Percentiles rank a stretch among this genome's conserved stretches.
phyloP scores from a whole-genome alignment of 2,888 invertebrate genomes.

The Metellina segmentata region DNA sequence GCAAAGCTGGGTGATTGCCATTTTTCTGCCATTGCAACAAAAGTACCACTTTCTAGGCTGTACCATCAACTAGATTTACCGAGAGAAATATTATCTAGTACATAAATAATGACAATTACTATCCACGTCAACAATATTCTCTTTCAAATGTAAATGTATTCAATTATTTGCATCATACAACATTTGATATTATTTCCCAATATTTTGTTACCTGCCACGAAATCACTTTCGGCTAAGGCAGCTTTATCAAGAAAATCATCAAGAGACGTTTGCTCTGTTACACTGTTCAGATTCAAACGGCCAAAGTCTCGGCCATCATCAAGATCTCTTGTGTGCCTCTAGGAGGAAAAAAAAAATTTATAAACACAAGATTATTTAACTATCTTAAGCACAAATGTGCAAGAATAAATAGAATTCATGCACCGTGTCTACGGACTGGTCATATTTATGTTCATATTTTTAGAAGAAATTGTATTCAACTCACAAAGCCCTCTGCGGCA shows the following conservation, averaged over 20 bases:
- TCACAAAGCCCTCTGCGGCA: slow-evolving; percentile 48
- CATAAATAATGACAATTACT: no score
- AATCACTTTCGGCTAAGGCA: slow-evolving; percentile 95
- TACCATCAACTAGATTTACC: no score
- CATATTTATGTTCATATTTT: background rate
- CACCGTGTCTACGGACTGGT: background rate
- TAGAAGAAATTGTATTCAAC: background rate
- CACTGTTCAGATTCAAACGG: slow-evolving; percentile 92
- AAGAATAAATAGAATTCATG: background rate
- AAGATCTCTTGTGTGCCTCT: slow-evolving; percentile 85
- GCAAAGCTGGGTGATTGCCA: no score
- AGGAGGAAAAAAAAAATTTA: background rate
- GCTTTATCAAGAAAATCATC: slow-evolving; percentile 98
- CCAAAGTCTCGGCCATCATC: slow-evolving; percentile 96
- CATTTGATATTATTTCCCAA: background rate
- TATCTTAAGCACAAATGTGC: background rate
- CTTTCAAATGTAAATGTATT: no score
- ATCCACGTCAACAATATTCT: background rate
- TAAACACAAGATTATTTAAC: background rate
- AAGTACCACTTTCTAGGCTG: no score
- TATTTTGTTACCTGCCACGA: slow-evolving; percentile 83
- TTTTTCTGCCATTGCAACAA: no score
- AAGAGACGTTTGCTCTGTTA: slow-evolving; percentile 96
- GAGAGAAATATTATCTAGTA: no score
- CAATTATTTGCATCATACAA: no score